phyloP scores from a whole-genome alignment of 2,113 vertebrate species.

The Bubo blakistoni region DNA sequence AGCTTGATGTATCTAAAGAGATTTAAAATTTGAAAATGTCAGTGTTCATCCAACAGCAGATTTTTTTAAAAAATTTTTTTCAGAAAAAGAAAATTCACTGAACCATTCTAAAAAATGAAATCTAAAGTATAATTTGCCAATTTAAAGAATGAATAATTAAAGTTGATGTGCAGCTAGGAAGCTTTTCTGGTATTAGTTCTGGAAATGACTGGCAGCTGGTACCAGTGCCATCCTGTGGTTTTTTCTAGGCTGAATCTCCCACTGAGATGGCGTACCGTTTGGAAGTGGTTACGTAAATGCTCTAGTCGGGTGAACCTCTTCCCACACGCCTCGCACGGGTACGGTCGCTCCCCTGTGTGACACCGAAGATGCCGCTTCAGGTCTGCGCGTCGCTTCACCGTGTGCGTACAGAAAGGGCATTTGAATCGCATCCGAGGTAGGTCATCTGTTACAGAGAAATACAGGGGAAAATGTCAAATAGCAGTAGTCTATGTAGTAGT shows the following conservation, averaged over 20 bases:
- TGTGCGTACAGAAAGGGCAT: conserved; percentile 93
- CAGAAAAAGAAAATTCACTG: not conserved
- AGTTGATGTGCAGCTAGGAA: not conserved
- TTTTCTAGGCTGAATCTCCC: not conserved
- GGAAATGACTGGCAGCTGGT: not conserved
- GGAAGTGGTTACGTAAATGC: conserved; percentile 93
- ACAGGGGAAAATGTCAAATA: not conserved
- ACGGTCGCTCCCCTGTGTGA: conserved; percentile 93
- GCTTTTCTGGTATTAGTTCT: not conserved
- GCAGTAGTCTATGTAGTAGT: no score
- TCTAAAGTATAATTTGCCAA: not conserved
- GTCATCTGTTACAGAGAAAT: conserved; percentile 74
- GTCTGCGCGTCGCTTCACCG: conserved; percentile 93
- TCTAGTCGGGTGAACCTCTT: conserved; percentile 94
- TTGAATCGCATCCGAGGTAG: conserved; percentile 88
- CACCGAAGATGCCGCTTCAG: conserved; percentile 94
- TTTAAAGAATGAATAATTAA: not conserved
- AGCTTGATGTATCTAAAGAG: conserved; percentile 90
- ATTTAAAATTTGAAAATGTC: not conserved
- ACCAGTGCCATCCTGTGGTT: not conserved
- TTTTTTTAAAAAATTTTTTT: not conserved
- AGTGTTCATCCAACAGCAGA: not conserved
- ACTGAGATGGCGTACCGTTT: conserved; percentile 79
- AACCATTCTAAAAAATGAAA: not conserved
- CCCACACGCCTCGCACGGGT: conserved; percentile 91